Base-by-base conservation (phyloP, 2,113 vertebrate species). In the Solea solea region DNA sequence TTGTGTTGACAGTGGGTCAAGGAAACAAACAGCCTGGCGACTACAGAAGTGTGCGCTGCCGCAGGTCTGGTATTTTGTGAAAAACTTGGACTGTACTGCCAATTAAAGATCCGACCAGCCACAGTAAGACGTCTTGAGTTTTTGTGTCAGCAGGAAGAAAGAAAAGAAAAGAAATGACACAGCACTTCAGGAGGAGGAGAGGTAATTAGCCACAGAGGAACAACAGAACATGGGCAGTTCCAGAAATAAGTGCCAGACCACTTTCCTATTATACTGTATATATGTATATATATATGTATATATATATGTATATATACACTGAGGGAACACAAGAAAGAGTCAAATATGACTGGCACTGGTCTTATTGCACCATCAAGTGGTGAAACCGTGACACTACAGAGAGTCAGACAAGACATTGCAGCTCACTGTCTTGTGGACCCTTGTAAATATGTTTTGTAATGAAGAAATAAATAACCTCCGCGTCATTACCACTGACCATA, bases 331-430 rank as follows among this genome's bases (percentile, higher is more conserved):
- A 1, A 34, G 25, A 60, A 58, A 55, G 51, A n/a, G 45, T 14
- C 2, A 34, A 2, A 21, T 21, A 21, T 21, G 21, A 21, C 21
- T 21, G 21, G 16, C 69, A 57, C 51, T 74, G 71, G 82, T 83
- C 79, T 77, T 85, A 55, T 85, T 55, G 63, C 81, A 2, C 88
- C 86, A 68, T 86, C 91, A 59, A 68, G 89, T 91, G 91, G 82
- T 42, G 6, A 70, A 21, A 72, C 7, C 5, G 0, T 7, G 58
- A 51, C 40, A 87, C 27, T 13, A 68, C 84, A 79, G 7, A 34
- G 5, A 34, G 2, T 16, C 2, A n/a, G 15, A 44, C 42, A 50
- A 11, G 10, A 8, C 49, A 11, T 8, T 12, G 25, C 5, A 46
- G 44, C 44, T 8, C 11, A 48, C 11, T 39, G 27, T 59, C 48